Percentiles rank a stretch among this genome's conserved stretches.
Conservation (phyloP, 2,113 vertebrate species). For the Suncus etruscus region DNA sequence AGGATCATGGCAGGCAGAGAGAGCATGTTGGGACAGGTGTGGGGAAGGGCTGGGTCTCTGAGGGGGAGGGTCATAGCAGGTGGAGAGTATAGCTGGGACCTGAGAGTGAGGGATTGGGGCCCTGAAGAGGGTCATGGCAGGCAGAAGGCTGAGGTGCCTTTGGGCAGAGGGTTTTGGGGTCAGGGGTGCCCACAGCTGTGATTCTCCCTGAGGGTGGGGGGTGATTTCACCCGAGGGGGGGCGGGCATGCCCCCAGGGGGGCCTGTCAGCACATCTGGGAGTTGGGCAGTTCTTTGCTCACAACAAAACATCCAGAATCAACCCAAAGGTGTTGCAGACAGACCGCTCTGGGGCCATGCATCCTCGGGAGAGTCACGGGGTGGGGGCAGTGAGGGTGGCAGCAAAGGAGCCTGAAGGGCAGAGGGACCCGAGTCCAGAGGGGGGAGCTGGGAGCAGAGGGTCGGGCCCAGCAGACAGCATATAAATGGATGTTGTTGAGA, state of each 20-base stretch:
- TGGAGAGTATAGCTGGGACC: not conserved
- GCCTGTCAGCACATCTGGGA: not conserved
- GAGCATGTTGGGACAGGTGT: not conserved
- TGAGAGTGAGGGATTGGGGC: not conserved
- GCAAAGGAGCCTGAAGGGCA: too few relatives aligned
- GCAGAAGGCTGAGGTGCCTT: fast-evolving
- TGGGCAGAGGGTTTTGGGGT: not conserved
- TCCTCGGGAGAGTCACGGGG: not conserved
- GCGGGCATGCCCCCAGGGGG: not conserved
- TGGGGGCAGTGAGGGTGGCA: too few relatives aligned
- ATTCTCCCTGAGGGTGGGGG: too few relatives aligned
- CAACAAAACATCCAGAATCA: too few relatives aligned
- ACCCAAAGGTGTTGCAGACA: not conserved
- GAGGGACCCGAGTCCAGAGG: too few relatives aligned
- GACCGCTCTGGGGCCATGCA: not conserved
- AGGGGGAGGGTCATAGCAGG: not conserved
- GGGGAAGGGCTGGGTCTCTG: too few relatives aligned
- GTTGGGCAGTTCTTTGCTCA: too few relatives aligned
- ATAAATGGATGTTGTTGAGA: not conserved
- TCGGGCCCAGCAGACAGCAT: not conserved
- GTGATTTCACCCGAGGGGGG: too few relatives aligned
- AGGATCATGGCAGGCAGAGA: not conserved
- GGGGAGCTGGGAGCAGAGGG: not conserved
- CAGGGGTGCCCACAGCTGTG: too few relatives aligned
- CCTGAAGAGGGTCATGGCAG: not conserved